Percentiles rank a stretch among this genome's conserved stretches.
Conservation (phyloP, 2,797 vertebrate species). For the Pipistrellus kuhlii region DNA sequence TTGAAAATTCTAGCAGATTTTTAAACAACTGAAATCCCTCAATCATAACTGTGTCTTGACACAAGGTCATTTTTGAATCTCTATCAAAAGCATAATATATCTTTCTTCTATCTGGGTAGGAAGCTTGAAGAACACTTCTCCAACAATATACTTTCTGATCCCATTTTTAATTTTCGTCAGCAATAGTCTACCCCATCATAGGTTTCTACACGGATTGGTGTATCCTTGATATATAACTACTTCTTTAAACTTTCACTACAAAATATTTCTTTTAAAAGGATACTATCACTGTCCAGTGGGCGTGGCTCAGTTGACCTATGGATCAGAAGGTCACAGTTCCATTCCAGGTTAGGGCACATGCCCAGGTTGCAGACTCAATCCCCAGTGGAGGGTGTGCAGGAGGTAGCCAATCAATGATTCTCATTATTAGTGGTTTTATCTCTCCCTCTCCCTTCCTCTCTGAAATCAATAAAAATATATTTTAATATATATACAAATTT, state of each 20-base stretch:
- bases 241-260: neutral
- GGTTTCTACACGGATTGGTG: neutral
- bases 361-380: too few species aligned
- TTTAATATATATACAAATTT: too few species aligned
- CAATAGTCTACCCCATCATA: neutral
- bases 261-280: neutral
- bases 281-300: neutral
- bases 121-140: neutral
- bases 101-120: neutral
- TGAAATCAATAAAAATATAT: too few species aligned
- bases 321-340: too few species aligned
- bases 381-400: too few species aligned
- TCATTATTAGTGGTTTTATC: too few species aligned
- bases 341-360: too few species aligned
- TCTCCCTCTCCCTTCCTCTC: too few species aligned
- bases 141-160: neutral
- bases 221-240: neutral
- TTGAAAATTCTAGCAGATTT: constrained; percentile 26
- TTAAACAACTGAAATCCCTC: neutral
- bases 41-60: neutral
- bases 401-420: too few species aligned
- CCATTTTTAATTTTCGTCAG: neutral
- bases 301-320: too few species aligned
- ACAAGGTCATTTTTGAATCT: neutral
- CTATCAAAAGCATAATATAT: neutral